These are phyloP conservation scores for Smittia sp. DNA, from an alignment of 2,888 invertebrate genomes.

Conservation along the genomic window DNA sequence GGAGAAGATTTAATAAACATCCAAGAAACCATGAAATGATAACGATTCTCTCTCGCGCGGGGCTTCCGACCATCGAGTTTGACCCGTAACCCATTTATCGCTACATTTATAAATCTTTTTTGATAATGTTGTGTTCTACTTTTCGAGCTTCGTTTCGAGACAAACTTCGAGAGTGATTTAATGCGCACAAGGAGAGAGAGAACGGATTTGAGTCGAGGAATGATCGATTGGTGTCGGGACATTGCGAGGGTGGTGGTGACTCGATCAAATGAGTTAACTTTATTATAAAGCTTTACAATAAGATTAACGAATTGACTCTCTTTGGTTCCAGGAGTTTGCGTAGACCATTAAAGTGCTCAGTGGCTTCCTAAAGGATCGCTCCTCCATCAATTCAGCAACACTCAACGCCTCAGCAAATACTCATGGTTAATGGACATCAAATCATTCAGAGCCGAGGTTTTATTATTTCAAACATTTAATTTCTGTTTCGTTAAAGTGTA, in stretches of 20 bases:
- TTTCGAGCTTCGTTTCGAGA: background rate
- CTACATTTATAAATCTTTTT: slow-evolving; percentile 35
- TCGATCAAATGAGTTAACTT: too few species aligned
- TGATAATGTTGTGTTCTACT: slow-evolving; percentile 5
- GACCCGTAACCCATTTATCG: slow-evolving; percentile 41
- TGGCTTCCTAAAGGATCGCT: too few species aligned
- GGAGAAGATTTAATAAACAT: slow-evolving; percentile 14
- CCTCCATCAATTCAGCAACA: background rate
- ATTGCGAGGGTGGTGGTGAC: too few species aligned
- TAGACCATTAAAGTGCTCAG: too few species aligned
- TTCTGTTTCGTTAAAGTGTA: slow-evolving; percentile 33
- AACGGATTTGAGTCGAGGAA: background rate
- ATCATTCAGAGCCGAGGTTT: slow-evolving; percentile 35
- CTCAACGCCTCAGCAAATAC: background rate
- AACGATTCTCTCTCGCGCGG: slow-evolving; percentile 23
- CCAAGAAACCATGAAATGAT: slow-evolving; percentile 38
- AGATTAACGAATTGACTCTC: too few species aligned
- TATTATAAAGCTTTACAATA: too few species aligned
- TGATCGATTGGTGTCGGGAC: too few species aligned
- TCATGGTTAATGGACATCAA: slow-evolving; percentile 36
- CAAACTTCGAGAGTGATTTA: background rate
- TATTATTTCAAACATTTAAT: slow-evolving; percentile 31
- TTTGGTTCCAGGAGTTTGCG: too few species aligned
- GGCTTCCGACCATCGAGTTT: slow-evolving; percentile 23
- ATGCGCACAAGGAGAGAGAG: background rate